A percentile compares a stretch with the other conserved stretches of the same genome.
phyloP scores from a whole-genome alignment of 2,113 vertebrate genomes.

The Peromyscus maniculatus region DNA sequence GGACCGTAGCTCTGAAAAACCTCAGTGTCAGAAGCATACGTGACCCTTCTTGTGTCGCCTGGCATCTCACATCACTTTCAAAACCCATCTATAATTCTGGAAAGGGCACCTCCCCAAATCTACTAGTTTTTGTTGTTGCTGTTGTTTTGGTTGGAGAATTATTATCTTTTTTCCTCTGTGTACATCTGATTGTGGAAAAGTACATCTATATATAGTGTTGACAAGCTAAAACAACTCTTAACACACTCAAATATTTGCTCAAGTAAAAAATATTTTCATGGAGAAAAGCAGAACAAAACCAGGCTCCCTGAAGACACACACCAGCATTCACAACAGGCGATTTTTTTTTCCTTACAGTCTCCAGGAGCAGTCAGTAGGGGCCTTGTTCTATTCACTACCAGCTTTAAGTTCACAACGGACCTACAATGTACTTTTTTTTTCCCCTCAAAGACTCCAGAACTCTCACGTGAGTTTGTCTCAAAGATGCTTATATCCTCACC shows the following conservation, averaged over 20 bases:
- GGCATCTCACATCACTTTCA: conserved; percentile 7
- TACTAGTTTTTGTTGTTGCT: neutral
- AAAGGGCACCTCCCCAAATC: conserved; percentile 55
- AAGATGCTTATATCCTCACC: neutral
- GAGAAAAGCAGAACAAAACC: neutral
- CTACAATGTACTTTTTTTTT: neutral
- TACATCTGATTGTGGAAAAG: conserved; percentile 14
- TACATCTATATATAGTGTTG: conserved; percentile 6
- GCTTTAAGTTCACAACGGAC: conserved; percentile 9
- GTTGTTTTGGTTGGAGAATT: conserved; percentile 59
- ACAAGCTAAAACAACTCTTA: conserved; percentile 51
- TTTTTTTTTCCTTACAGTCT: neutral
- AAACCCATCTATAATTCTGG: conserved; percentile 8
- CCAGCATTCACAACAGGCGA: neutral
- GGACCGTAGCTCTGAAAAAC: conserved; percentile 57
- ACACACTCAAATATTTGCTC: conserved; percentile 49
- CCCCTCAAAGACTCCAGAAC: neutral
- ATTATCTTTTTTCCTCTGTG: neutral
- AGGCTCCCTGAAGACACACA: neutral
- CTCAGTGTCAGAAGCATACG: conserved; percentile 50
- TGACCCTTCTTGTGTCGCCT: neutral
- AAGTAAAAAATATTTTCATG: conserved; percentile 20
- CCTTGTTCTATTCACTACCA: neutral
- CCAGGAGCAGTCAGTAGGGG: neutral
- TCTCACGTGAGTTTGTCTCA: neutral